Conservation (phyloP, 2,113 vertebrate species). For the Xenopus borealis region DNA sequence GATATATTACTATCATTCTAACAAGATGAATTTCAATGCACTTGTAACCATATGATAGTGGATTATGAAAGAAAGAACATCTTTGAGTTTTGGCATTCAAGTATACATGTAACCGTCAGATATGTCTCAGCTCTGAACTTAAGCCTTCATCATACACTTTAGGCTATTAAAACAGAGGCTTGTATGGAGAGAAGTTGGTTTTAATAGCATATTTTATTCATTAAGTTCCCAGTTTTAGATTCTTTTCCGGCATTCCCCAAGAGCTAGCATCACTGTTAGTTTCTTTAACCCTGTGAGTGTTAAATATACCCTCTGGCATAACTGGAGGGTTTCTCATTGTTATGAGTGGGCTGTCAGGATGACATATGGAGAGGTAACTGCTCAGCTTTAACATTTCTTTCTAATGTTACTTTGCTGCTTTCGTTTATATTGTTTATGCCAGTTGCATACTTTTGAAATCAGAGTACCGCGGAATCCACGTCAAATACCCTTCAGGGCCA, state of each 20-base stretch:
- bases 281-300: conserved; percentile 45
- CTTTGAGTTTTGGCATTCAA: conserved; percentile 64
- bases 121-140: conserved; percentile 59
- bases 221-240: conserved; percentile 39
- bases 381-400: conserved; percentile 34
- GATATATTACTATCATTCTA: conserved; percentile 92
- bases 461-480: conserved; percentile 6
- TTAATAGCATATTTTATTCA: conserved; percentile 46
- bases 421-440: conserved; percentile 20
- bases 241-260: conserved; percentile 34
- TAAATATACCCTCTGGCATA: conserved; percentile 47
- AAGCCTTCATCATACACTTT: conserved; percentile 54
- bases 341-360: conserved; percentile 43
- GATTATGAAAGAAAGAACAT: conserved; percentile 73
- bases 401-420: conserved; percentile 31
- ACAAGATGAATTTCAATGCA: conserved; percentile 87
- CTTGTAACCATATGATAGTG: conserved; percentile 74
- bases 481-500: conserved; percentile 25
- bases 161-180: conserved; percentile 48
- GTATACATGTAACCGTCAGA: conserved; percentile 58
- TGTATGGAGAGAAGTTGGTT: conserved; percentile 32
- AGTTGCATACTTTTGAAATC: conserved; percentile 19
- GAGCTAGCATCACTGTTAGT: conserved; percentile 21
- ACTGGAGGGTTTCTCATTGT: conserved; percentile 43
- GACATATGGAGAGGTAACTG: conserved; percentile 32